Evolutionary conservation across 1,140 invertebrate genomes (phyloP), one percentile per base, ranked within the genome.

Genomic region (Araneus ventricosus): DNA sequence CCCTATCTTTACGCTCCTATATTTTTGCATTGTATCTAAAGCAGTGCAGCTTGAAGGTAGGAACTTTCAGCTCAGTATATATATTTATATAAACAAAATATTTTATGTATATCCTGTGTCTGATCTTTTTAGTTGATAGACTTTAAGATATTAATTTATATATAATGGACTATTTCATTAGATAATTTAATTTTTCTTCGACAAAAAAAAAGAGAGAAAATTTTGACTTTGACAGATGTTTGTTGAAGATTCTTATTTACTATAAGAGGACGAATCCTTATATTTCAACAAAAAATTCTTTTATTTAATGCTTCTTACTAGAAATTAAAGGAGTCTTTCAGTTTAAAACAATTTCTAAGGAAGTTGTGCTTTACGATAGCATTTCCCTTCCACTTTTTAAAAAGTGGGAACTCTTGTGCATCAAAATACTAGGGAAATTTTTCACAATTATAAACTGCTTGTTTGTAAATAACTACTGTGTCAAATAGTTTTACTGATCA

Each of bases 21-120:
- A 75, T 75, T 75, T 75, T 37, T 61, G 57, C 84, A 85, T 63
- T 61, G 45, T 7, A 59, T 37, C 24, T 87, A 85, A n/a, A 45
- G 39, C 39, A 52, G 8, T 85, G 14, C 27, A 39, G 34, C 7
- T 37, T 63, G 7, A 61, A 87, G 24, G 10, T 37, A 61, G 85
- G 52, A 85, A 30, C n/a, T 85, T 85, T 14, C 57, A 85, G 84
- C 79, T 82, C 34, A 82, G 14, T 80, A 52, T 52, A 14, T 52
- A 52, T 52, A 52, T 52, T 52, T 52, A 52, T 52, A 52, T 52
- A 14, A 52, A 52, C 8, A 45, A 85, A 59, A 85, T 34, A 34
- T 39, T 85, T 57, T 57, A 59, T 85, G 45, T 22, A 59, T 52
- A 52, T 59, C 52, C 41, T n/a, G 30, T 52, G 22, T 45, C 27